Evolutionary conservation across 2,797 vertebrate species (phyloP), one percentile per base, ranked within the genome.

Genomic region (Prunella strophiata): DNA sequence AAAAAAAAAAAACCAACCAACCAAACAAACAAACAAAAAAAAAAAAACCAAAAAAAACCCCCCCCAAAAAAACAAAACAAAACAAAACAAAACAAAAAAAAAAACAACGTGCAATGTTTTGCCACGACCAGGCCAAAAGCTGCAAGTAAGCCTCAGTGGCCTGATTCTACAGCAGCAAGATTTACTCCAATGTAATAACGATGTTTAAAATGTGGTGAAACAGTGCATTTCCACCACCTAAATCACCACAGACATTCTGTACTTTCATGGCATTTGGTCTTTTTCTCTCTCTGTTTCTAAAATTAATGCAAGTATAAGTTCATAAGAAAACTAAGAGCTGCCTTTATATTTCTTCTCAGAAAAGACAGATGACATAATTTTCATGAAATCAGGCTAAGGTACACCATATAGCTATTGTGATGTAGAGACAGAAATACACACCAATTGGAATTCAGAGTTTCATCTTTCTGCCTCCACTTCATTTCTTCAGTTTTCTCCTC

Each of bases 401-500:
- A 90, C 87, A 63, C 71, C 27, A 85, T 11, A 82, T 11, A 94
- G 55, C 45, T 68, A 34, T 22, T n/a, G 1, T 57, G 23, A 77
- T 12, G 15, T 4, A 57, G 22, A 82, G 29, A 47, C n/a, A 84
- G 55, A 85, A 86, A 79, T n/a, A 87, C 38, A 73, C 22, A 75
- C 4, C 36, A 72, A 5, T 3, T 59, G 32, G 26, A 80, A 52
- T 52, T 74, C n/a, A 20, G 18, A 51, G 16, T 73, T 68, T 54
- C 32, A 55, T 21, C 20, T 57, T 80, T 38, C 2, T 26, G 4
- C 3, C 14, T 4, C 5, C 5, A 18, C 9, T 45, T 25, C 2
- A 9, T 20, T 58, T 58, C 23, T 61, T 52, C 22, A 29, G 27
- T 16, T 36, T 5, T 0, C 2, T 6, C 2, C 5, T 10, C 16